A percentile compares a stretch with the other conserved stretches of the same genome.
Evolutionary conservation across 1,140 invertebrate genomes (phyloP).

Genomic region (Drosophila tani): DNA sequence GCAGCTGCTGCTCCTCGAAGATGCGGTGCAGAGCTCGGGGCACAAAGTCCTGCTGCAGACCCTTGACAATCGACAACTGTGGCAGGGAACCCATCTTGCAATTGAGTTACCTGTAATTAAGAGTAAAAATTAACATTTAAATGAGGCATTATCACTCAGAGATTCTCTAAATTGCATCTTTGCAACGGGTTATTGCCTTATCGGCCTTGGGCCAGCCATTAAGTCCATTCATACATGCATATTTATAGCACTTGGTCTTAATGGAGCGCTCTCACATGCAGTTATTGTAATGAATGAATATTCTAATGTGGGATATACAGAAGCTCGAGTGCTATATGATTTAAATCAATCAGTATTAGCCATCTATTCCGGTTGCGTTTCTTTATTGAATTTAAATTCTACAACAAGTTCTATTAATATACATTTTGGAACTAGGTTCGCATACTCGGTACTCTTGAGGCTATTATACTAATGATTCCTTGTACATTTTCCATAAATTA

Average conservation of each 20-base stretch:
- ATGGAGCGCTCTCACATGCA: conserved; percentile 8
- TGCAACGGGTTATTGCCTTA: not conserved
- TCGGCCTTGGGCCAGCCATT: not conserved
- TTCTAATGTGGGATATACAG: not conserved
- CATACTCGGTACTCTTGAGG: too few relatives aligned
- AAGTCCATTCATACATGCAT: conserved; percentile 36
- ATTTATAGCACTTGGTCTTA: conserved; percentile 17
- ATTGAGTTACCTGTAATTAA: not conserved
- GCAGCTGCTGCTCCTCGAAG: conserved; percentile 85
- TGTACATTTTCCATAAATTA: too few relatives aligned
- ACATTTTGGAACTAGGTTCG: not conserved
- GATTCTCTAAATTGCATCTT: conserved; percentile 16
- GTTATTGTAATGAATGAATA: conserved; percentile 17
- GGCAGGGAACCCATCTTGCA: conserved; percentile 88
- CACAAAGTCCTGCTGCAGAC: conserved; percentile 84
- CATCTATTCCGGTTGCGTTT: not conserved
- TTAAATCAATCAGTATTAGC: not conserved
- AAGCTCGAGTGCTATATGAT: not conserved
- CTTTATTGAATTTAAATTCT: not conserved
- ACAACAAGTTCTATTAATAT: not conserved
- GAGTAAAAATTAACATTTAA: not conserved
- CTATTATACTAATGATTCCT: too few relatives aligned
- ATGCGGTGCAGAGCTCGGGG: conserved; percentile 86
- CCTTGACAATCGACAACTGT: conserved; percentile 88
- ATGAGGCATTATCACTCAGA: not conserved